Conservation (phyloP, 2,113 vertebrate species). For the Xenopus tropicalis region DNA sequence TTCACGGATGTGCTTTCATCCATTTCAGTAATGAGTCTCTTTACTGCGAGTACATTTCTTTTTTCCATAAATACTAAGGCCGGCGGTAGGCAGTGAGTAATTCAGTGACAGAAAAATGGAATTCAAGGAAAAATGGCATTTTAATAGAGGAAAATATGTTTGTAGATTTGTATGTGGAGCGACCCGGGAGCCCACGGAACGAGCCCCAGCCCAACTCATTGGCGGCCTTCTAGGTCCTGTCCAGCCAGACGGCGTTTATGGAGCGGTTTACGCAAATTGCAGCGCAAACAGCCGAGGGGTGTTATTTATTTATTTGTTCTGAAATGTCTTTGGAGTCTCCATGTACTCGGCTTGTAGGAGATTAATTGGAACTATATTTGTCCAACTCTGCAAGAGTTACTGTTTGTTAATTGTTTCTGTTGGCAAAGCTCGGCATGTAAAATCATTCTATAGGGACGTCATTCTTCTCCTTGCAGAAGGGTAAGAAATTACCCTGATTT, state of each 20-base stretch:
- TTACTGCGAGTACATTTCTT: slow-evolving; percentile 7
- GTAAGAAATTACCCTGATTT: slow-evolving; percentile 36
- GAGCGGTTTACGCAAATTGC: slow-evolving; percentile 41
- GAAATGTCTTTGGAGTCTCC: slow-evolving; percentile 33
- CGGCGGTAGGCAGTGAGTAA: slow-evolving; percentile 9
- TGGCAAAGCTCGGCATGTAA: slow-evolving; percentile 15
- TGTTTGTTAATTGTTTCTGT: slow-evolving; percentile 44
- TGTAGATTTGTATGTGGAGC: slow-evolving; percentile 30
- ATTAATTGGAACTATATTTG: slow-evolving; percentile 43
- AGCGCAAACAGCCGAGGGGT: slow-evolving; percentile 21
- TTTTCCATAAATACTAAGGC: slow-evolving; percentile 23
- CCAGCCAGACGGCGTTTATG: neutral
- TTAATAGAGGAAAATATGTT: slow-evolving; percentile 44
- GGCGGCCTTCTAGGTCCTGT: neutral
- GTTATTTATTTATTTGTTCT: slow-evolving; percentile 21
- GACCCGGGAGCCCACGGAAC: slow-evolving; percentile 30
- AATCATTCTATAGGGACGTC: slow-evolving; percentile 30
- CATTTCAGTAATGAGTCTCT: slow-evolving; percentile 18
- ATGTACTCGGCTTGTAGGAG: slow-evolving; percentile 34
- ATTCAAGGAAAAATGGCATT: slow-evolving; percentile 33
- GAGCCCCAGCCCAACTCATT: neutral
- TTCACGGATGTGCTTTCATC: slow-evolving; percentile 12
- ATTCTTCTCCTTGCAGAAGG: slow-evolving; percentile 24
- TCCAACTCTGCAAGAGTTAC: slow-evolving; percentile 38
- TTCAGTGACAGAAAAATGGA: slow-evolving; percentile 5